Evolutionary conservation across 2,113 vertebrate species (phyloP).

Genomic region (Urocitellus parryii): DNA sequence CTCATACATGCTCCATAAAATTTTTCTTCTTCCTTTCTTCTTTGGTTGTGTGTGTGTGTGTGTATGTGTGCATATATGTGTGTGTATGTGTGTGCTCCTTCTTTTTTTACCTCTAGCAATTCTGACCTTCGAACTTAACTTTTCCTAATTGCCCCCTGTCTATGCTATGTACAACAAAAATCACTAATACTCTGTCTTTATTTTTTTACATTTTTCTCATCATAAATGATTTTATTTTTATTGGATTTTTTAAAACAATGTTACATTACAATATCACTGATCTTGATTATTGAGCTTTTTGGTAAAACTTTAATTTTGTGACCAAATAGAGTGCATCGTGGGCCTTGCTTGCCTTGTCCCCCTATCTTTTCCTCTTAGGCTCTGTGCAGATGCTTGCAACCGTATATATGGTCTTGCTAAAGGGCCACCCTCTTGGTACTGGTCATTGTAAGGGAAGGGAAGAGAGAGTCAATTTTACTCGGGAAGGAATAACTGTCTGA

Average conservation of each 20-base stretch:
- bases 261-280: neutral
- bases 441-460: neutral
- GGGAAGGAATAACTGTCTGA: neutral
- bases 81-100: neutral
- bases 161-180: neutral
- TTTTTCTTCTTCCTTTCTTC: neutral
- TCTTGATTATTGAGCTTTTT: neutral
- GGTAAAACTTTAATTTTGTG: neutral
- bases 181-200: neutral
- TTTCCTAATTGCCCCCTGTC: neutral
- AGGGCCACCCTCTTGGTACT: neutral
- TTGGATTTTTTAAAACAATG: neutral
- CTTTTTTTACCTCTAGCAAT: neutral
- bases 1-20: neutral
- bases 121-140: conserved; percentile 10
- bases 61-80: no score
- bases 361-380: neutral
- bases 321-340: fast-evolving
- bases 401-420: neutral
- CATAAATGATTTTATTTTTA: neutral
- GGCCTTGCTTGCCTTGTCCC: neutral
- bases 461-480: neutral
- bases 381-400: neutral
- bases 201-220: neutral
- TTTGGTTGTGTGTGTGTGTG: no score